These are phyloP conservation scores for Dromaius novaehollandiae DNA, from an alignment of 2,113 vertebrate species.

Conservation along the genomic window DNA sequence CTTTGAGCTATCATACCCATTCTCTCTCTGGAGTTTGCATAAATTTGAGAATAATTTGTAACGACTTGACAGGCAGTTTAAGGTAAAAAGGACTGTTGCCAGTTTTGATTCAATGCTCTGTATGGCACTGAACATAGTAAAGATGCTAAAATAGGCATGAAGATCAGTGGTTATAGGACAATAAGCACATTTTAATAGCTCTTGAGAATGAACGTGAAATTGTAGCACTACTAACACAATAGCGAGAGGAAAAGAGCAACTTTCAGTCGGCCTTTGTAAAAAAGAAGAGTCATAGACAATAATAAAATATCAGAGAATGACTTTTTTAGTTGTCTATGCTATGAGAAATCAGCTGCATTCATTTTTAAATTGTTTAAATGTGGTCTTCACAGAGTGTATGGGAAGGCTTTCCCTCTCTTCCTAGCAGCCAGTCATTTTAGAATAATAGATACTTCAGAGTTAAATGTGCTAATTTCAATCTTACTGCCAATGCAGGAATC, in stretches of 20 bases:
- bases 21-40: not conserved
- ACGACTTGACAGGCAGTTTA: fast-evolving
- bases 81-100: not conserved
- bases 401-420: too few relatives aligned
- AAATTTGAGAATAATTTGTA: too few relatives aligned
- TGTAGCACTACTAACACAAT: too few relatives aligned
- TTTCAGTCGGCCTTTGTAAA: not conserved
- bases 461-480: not conserved
- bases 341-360: not conserved
- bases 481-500: not conserved
- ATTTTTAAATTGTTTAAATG: not conserved
- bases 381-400: not conserved
- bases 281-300: not conserved
- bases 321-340: not conserved
- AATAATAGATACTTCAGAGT: not conserved
- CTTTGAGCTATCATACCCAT: fast-evolving
- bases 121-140: fast-evolving
- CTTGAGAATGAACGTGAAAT: not conserved
- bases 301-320: not conserved
- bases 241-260: not conserved
- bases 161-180: not conserved
- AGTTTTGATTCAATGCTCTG: not conserved
- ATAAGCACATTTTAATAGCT: fast-evolving
- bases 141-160: not conserved
- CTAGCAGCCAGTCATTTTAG: not conserved